A percentile compares a stretch with the other conserved stretches of the same genome.
phyloP scores from a whole-genome alignment of 2,888 invertebrate genomes.

The Copidosoma aretas region DNA sequence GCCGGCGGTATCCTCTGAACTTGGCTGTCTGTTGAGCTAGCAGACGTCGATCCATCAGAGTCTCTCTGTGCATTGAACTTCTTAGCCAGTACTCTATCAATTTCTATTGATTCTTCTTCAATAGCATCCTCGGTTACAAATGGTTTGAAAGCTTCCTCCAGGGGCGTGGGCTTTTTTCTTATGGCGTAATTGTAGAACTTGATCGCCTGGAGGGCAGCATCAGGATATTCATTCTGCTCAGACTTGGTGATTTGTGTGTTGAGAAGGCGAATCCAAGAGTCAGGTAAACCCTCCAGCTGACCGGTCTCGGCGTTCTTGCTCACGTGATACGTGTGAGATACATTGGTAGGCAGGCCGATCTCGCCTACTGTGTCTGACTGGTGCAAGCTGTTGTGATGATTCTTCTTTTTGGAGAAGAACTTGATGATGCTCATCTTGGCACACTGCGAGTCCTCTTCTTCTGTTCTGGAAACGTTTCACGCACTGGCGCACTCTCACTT shows the following conservation, averaged over 20 bases:
- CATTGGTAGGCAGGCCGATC: constrained; percentile 85
- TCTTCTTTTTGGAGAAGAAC: constrained; percentile 58
- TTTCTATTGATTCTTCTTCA: constrained; percentile 82
- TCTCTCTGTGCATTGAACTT: constrained; percentile 60
- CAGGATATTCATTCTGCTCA: constrained; percentile 88
- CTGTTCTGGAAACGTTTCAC: no score
- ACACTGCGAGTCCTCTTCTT: no score
- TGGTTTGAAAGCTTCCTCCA: constrained; percentile 74
- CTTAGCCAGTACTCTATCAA: constrained; percentile 77
- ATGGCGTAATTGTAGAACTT: constrained; percentile 89
- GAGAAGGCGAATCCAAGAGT: constrained; percentile 80
- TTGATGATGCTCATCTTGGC: constrained; percentile 60
- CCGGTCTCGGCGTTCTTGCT: constrained; percentile 83
- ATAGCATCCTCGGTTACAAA: constrained; percentile 82
- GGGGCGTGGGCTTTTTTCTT: constrained; percentile 74
- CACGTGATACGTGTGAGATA: constrained; percentile 86
- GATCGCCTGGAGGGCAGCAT: constrained; percentile 88
- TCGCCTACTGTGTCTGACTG: constrained; percentile 65
- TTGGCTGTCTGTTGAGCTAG: constrained; percentile 52
- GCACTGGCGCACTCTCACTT: no score
- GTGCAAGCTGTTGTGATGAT: constrained; percentile 23
- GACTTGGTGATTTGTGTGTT: constrained; percentile 84
- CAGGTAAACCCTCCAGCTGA: constrained; percentile 83
- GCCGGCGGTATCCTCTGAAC: constrained; percentile 53
- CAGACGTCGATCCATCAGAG: constrained; percentile 52